phyloP scores from a whole-genome alignment of 2,113 vertebrate species.

The Lepidiolamprologus cunningtoni region DNA sequence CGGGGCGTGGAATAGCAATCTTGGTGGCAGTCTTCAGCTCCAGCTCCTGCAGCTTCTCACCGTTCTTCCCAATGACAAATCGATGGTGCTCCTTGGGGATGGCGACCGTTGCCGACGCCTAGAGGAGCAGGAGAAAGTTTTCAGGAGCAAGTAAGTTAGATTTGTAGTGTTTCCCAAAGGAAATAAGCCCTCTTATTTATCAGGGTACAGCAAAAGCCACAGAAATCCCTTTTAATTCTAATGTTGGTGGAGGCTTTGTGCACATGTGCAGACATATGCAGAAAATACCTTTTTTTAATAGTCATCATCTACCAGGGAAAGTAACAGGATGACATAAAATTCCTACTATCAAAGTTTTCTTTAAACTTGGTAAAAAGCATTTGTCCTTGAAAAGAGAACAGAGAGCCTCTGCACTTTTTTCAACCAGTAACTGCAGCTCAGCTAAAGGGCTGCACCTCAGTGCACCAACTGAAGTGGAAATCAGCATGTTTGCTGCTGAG shows the following conservation, averaged over 20 bases:
- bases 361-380: background rate
- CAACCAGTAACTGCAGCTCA: slow-evolving; percentile 30
- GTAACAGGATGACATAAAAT: background rate
- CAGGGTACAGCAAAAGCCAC: background rate
- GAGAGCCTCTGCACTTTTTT: background rate
- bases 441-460: slow-evolving; percentile 9
- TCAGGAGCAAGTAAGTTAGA: background rate
- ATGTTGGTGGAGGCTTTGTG: background rate
- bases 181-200: background rate
- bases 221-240: background rate
- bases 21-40: slow-evolving; percentile 76
- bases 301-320: background rate
- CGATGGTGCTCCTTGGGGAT: slow-evolving; percentile 77
- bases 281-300: background rate
- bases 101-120: slow-evolving; percentile 68
- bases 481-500: slow-evolving; percentile 38
- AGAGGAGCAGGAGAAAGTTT: background rate
- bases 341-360: background rate
- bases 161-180: background rate
- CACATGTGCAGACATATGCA: background rate
- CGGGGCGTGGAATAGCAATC: slow-evolving; percentile 68
- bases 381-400: background rate
- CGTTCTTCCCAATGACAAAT: slow-evolving; percentile 75
- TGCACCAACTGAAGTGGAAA: background rate
- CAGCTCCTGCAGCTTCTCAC: slow-evolving; percentile 75